Percentiles rank a stretch among this genome's conserved stretches.
phyloP scores from a whole-genome alignment of 2,888 invertebrate species.

The Cerceris rybyensis region DNA sequence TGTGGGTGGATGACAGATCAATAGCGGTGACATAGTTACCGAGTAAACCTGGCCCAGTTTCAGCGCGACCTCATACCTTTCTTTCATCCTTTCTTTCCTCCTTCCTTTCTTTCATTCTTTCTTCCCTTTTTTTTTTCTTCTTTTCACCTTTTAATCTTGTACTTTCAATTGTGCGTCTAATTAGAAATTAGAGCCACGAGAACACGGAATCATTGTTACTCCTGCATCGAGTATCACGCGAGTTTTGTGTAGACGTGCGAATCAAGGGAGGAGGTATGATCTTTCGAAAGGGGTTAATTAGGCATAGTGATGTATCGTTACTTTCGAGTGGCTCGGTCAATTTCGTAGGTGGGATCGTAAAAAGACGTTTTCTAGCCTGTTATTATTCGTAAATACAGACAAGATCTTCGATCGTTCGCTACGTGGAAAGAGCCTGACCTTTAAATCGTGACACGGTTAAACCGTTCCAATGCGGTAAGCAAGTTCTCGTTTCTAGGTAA shows the following conservation, averaged over 20 bases:
- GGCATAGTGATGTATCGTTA: too few species aligned
- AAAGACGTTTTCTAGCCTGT: slow-evolving; percentile 23
- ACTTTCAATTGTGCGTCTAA: background rate
- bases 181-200: too few species aligned
- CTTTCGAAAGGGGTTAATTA: too few species aligned
- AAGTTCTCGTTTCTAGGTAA: slow-evolving; percentile 34
- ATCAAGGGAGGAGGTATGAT: too few species aligned
- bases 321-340: too few species aligned
- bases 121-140: slow-evolving; percentile 42
- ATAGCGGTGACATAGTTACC: slow-evolving; percentile 80
- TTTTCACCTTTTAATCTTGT: slow-evolving; percentile 11
- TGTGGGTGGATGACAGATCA: slow-evolving; percentile 72
- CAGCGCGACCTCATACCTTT: slow-evolving; percentile 74
- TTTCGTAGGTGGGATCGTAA: background rate
- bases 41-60: slow-evolving; percentile 81
- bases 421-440: slow-evolving; percentile 66
- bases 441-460: slow-evolving; percentile 64
- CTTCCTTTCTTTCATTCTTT: slow-evolving; percentile 14
- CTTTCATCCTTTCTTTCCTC: slow-evolving; percentile 54
- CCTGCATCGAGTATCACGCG: too few species aligned
- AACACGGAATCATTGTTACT: too few species aligned
- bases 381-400: slow-evolving; percentile 44
- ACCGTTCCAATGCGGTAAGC: slow-evolving; percentile 42
- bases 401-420: slow-evolving; percentile 58
- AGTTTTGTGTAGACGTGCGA: background rate